phyloP scores from a whole-genome alignment of 2,888 invertebrate genomes.

The Poecilus cupreus region DNA sequence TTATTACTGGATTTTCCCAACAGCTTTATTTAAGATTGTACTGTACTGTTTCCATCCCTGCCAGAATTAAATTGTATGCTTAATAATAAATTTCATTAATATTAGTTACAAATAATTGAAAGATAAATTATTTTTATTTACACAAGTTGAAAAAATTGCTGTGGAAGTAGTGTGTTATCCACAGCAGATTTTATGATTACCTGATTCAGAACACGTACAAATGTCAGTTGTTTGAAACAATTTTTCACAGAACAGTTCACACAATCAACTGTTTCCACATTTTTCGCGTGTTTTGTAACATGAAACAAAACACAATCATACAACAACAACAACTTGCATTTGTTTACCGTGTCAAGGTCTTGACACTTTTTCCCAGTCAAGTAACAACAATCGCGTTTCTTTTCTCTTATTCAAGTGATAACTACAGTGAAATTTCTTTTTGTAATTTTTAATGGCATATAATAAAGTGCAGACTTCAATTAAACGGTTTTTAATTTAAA shows the following conservation, averaged over 20 bases:
- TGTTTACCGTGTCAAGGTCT: constrained; percentile 26
- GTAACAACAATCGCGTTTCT: constrained; percentile 5
- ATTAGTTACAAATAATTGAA: no score
- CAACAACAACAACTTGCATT: not conserved
- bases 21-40: no score
- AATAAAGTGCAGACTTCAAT: not conserved
- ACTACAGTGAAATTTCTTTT: constrained; percentile 10
- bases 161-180: no score
- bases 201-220: not conserved
- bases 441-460: not conserved
- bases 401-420: not conserved
- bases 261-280: constrained; percentile 1
- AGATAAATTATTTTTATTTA: no score
- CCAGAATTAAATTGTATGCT: no score
- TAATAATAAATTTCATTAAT: no score
- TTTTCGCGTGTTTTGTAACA: constrained; percentile 27
- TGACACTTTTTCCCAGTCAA: constrained; percentile 1
- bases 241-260: constrained; percentile 1
- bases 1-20: no score
- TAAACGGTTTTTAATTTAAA: constrained; percentile 18
- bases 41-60: no score
- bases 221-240: not conserved
- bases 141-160: no score
- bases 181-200: no score
- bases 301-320: constrained; percentile 18